A percentile compares a stretch with the other conserved stretches of the same genome.
phyloP scores from a whole-genome alignment of 1,140 invertebrate genomes.

The Brachionus koreanus region DNA sequence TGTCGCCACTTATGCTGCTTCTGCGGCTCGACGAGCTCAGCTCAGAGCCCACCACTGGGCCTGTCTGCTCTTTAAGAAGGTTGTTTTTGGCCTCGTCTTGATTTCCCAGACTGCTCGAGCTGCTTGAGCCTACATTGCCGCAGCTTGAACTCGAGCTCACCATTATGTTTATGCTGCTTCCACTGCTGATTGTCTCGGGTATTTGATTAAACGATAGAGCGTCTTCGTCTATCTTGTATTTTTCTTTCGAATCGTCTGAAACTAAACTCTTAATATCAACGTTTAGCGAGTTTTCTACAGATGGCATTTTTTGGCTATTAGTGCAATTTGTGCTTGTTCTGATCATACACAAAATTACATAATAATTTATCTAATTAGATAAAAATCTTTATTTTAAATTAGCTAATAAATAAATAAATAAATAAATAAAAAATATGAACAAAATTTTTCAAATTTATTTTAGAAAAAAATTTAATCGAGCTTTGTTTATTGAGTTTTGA shows the following conservation, averaged over 20 bases:
- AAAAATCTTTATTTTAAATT: neutral
- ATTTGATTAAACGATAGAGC: neutral
- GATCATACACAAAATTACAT: slow-evolving; percentile 1
- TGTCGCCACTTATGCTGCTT: slow-evolving; percentile 9
- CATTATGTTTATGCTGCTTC: slow-evolving; percentile 19
- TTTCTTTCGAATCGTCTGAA: neutral
- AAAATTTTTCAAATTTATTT: neutral
- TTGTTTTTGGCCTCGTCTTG: neutral
- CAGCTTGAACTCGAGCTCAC: slow-evolving; percentile 9
- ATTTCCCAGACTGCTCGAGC: slow-evolving; percentile 14
- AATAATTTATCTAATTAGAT: slow-evolving; percentile 1
- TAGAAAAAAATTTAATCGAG: neutral
- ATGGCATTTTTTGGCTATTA: slow-evolving; percentile 1
- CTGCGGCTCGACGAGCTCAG: neutral
- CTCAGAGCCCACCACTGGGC: neutral
- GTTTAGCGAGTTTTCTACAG: neutral
- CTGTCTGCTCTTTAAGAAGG: neutral
- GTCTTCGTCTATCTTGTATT: neutral
- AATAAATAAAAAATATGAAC: neutral
- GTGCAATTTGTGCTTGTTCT: neutral
- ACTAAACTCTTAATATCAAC: neutral
- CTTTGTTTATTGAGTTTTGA: neutral
- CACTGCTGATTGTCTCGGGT: neutral
- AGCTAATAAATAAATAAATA: neutral
- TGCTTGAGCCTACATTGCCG: slow-evolving; percentile 10